A percentile compares a stretch with the other conserved stretches of the same genome.
Evolutionary conservation across 2,888 invertebrate species (phyloP).

Genomic region (Dioctria linearis): DNA sequence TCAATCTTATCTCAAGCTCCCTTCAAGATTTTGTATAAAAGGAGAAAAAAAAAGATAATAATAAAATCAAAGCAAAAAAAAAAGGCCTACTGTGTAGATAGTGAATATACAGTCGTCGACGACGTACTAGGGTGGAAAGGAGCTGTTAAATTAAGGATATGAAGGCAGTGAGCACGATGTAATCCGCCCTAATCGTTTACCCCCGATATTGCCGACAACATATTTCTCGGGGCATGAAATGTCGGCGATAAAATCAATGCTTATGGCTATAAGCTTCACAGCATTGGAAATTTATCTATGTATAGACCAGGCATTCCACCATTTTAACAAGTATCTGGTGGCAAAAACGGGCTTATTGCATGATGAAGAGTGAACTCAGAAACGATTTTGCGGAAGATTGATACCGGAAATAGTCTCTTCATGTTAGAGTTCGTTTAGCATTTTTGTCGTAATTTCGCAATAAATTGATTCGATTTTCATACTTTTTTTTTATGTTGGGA

Average conservation of each 20-base stretch:
- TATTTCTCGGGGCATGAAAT: constrained; percentile 28
- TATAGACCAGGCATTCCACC: constrained; percentile 8
- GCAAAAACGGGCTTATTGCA: constrained; percentile 26
- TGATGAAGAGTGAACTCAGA: constrained; percentile 16
- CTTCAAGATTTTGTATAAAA: too few species aligned
- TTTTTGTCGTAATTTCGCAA: too few species aligned
- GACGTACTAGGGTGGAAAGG: background rate
- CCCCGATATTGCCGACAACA: constrained; percentile 17
- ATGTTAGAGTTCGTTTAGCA: too few species aligned
- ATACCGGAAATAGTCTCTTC: constrained; percentile 6
- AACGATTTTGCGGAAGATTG: constrained; percentile 33
- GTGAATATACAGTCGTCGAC: too few species aligned
- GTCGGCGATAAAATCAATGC: constrained; percentile 32
- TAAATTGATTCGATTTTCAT: too few species aligned
- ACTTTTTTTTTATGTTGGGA: too few species aligned
- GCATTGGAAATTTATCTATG: constrained; percentile 23
- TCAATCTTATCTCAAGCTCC: too few species aligned
- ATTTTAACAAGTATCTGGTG: constrained; percentile 31
- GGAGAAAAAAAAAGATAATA: too few species aligned
- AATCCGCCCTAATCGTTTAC: constrained; percentile 36
- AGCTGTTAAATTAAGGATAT: constrained; percentile 33
- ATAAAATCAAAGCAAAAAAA: too few species aligned
- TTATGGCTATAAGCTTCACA: constrained; percentile 15
- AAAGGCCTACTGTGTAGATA: too few species aligned
- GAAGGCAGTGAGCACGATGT: constrained; percentile 36